Percentiles rank a stretch among this genome's conserved stretches.
phyloP scores from a whole-genome alignment of 1,140 invertebrate genomes.

The Riptortus pedestris region DNA sequence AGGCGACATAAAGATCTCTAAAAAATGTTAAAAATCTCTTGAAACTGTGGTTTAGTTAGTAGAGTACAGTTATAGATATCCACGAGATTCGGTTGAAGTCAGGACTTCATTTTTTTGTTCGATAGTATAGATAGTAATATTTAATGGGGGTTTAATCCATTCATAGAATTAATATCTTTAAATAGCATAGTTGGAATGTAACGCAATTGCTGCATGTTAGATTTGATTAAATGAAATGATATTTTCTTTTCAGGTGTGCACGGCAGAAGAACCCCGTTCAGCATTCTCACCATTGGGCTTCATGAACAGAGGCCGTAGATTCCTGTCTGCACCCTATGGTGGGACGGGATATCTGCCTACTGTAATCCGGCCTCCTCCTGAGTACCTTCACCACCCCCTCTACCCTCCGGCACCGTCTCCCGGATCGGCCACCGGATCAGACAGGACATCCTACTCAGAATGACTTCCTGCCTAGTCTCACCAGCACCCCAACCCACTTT shows the following conservation, averaged over 20 bases:
- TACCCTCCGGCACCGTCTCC: slow-evolving; percentile 39
- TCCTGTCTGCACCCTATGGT: slow-evolving; percentile 64
- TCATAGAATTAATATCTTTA: too few species aligned
- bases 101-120: too few species aligned
- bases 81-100: too few species aligned
- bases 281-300: slow-evolving; percentile 61
- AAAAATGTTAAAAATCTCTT: too few species aligned
- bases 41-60: too few species aligned
- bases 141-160: too few species aligned
- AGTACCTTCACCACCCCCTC: slow-evolving; percentile 27
- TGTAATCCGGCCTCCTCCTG: slow-evolving; percentile 52
- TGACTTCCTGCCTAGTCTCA: slow-evolving; percentile 30
- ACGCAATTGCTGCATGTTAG: too few species aligned
- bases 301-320: slow-evolving; percentile 44
- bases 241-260: slow-evolving; percentile 25
- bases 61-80: too few species aligned
- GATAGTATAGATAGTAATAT: too few species aligned
- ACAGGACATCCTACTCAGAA: slow-evolving; percentile 41
- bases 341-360: slow-evolving; percentile 69
- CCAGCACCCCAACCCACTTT: background rate
- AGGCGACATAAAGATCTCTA: too few species aligned
- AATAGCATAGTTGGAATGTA: too few species aligned
- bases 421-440: slow-evolving; percentile 35
- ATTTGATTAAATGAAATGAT: too few species aligned
- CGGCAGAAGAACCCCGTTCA: slow-evolving; percentile 46